Evolutionary conservation across 2,888 invertebrate species (phyloP).

Genomic region (Philereme transversata): DNA sequence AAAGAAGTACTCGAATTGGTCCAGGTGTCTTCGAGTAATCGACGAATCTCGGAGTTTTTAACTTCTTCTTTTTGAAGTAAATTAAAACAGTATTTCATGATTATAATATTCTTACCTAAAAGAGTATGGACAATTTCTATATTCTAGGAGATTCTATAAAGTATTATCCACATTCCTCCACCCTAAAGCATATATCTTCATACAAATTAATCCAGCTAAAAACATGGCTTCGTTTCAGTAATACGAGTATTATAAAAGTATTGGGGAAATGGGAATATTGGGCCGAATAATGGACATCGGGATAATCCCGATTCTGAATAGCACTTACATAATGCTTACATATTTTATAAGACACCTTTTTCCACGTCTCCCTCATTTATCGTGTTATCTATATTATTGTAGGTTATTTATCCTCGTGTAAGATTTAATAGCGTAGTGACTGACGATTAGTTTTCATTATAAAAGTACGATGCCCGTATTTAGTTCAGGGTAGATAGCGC

Average conservation of each 20-base stretch:
- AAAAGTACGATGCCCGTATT: no score
- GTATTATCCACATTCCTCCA: not conserved
- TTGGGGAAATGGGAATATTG: slow-evolving; percentile 15
- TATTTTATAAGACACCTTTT: slow-evolving; percentile 20
- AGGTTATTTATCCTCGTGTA: not conserved
- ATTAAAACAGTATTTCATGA: no score
- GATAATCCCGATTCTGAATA: slow-evolving; percentile 9
- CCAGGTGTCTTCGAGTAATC: no score
- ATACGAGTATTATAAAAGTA: slow-evolving; percentile 18
- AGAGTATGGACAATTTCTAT: no score
- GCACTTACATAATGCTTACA: slow-evolving; percentile 11
- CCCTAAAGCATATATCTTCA: not conserved
- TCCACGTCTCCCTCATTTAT: slow-evolving; percentile 4
- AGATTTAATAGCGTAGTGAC: no score
- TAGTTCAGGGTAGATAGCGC: no score
- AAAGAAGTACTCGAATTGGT: no score
- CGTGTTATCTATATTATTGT: slow-evolving; percentile 1
- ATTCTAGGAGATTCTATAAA: not conserved
- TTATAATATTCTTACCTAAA: no score
- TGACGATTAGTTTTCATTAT: no score
- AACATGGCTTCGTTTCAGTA: slow-evolving; percentile 11
- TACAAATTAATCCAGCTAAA: not conserved
- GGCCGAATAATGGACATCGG: slow-evolving; percentile 15
- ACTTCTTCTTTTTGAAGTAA: no score
- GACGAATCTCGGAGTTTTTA: no score